These are phyloP conservation scores for Mus musculus DNA, from an alignment of 2,113 vertebrate genomes.

Conservation along the genomic window DNA sequence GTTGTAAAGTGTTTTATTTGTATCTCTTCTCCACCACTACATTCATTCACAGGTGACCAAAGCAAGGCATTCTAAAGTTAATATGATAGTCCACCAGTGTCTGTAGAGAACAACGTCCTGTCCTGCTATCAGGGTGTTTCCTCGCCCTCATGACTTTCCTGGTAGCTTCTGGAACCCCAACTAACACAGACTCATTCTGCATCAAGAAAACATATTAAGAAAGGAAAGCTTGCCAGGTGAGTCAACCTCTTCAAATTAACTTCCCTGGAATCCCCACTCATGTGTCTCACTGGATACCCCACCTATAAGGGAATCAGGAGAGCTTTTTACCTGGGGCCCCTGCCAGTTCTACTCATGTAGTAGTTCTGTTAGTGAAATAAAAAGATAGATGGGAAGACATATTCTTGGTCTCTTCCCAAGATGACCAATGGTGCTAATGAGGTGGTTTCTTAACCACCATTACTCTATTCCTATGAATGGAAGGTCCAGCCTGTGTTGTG, in stretches of 20 bases:
- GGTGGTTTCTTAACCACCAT: not conserved
- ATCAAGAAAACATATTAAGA: not conserved
- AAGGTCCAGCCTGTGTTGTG: not conserved
- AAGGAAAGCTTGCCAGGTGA: not conserved
- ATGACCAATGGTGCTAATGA: not conserved
- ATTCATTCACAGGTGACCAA: not conserved
- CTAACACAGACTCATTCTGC: constrained; percentile 12
- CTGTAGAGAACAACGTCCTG: not conserved
- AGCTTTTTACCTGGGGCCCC: not conserved
- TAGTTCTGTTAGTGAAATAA: not conserved
- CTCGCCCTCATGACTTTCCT: not conserved
- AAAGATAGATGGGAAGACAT: not conserved
- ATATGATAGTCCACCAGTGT: not conserved
- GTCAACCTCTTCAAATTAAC: not conserved
- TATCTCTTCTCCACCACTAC: not conserved
- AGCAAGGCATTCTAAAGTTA: not conserved
- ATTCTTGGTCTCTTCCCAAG: not conserved
- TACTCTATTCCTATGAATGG: not conserved
- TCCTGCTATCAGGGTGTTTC: not conserved
- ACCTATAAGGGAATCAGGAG: not conserved
- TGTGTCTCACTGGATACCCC: not conserved
- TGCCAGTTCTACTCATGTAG: not conserved
- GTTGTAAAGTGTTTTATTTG: not conserved
- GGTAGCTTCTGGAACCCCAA: not conserved
- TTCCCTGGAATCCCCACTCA: not conserved